A percentile compares a stretch with the other conserved stretches of the same genome.
phyloP scores from a whole-genome alignment of 1,140 invertebrate species.

The Ceratina japonica region DNA sequence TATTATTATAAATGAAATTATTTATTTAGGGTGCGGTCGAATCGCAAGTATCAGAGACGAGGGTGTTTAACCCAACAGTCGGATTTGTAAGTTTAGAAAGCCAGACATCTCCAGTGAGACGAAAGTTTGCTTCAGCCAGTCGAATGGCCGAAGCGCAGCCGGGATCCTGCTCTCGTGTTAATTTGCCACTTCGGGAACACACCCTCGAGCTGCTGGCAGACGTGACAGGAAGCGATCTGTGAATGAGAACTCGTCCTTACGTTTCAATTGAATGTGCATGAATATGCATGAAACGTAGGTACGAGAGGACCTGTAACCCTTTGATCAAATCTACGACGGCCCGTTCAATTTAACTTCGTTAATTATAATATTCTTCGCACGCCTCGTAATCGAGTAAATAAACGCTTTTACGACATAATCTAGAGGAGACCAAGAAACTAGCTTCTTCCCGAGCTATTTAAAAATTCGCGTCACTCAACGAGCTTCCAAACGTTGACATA shows the following conservation, averaged over 20 bases:
- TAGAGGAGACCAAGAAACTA: not conserved
- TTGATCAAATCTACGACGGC: not conserved
- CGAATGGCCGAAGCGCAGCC: constrained; percentile 15
- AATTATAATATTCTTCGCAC: not conserved
- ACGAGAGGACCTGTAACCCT: not conserved
- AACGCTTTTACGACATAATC: not conserved
- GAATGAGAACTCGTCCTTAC: not conserved
- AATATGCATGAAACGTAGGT: not conserved
- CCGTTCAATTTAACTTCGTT: not conserved
- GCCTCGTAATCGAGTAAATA: not conserved
- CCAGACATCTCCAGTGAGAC: not conserved
- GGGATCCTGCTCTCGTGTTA: constrained; percentile 8
- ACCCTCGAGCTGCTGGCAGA: not conserved
- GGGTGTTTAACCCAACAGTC: not conserved
- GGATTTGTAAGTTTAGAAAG: not conserved
- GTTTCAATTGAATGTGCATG: constrained; percentile 15
- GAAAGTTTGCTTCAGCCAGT: constrained; percentile 21
- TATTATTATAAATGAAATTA: too few species aligned
- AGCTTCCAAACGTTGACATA: too few species aligned
- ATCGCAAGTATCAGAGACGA: not conserved
- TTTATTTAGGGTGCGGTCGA: too few species aligned
- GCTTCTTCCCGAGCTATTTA: too few species aligned
- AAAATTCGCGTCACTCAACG: too few species aligned
- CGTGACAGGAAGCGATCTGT: not conserved
- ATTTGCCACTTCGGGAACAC: constrained; percentile 8